Conservation (phyloP, 2,113 vertebrate genomes). For the Rostratula benghalensis region DNA sequence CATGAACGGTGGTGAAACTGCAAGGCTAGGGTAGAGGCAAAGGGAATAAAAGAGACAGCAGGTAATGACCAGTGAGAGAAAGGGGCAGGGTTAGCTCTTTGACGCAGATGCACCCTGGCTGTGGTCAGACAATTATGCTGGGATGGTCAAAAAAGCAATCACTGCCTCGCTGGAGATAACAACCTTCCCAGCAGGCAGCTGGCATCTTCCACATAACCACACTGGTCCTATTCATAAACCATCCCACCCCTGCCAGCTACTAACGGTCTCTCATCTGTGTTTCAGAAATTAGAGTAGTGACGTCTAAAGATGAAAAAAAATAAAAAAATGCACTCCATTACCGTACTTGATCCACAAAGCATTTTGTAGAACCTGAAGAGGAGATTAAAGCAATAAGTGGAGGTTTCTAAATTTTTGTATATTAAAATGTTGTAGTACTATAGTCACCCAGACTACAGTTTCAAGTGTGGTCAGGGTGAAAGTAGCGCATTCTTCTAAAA, state of each 20-base stretch:
- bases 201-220: neutral
- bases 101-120: fast-evolving
- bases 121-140: neutral
- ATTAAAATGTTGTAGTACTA: neutral
- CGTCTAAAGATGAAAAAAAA: neutral
- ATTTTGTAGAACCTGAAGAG: neutral
- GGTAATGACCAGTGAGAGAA: neutral
- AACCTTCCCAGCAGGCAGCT: neutral
- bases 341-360: neutral
- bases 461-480: neutral
- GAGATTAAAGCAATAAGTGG: neutral
- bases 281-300: neutral
- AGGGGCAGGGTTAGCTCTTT: neutral
- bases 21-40: neutral
- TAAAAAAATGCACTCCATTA: fast-evolving
- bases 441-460: neutral
- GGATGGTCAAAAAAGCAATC: neutral
- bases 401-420: neutral
- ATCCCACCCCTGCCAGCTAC: neutral
- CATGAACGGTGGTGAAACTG: neutral
- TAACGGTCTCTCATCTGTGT: neutral
- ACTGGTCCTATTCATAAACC: neutral
- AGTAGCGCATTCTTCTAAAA: neutral
- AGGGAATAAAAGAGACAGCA: neutral
- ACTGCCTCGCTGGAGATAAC: neutral